Conservation (phyloP, 2,113 vertebrate species). For the Oreotrochilus melanogaster region DNA sequence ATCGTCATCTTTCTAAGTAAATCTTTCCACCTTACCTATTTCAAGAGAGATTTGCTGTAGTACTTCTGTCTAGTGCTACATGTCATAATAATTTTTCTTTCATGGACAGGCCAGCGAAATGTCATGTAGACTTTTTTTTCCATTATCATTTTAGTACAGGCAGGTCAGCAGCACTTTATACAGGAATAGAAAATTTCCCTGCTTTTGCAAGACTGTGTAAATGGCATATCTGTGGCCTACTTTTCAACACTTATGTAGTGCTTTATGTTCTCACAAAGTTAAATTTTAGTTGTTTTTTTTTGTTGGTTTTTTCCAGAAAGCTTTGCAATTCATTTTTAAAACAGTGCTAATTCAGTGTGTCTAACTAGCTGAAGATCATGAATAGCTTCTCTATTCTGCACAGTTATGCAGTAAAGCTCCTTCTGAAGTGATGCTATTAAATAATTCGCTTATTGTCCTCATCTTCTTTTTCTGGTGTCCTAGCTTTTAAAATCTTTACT, state of each 20-base stretch:
- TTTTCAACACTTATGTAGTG: not conserved
- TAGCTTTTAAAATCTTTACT: not conserved
- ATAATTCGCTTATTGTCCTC: conserved; percentile 23
- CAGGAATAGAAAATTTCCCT: not conserved
- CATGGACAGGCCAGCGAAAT: conserved; percentile 18
- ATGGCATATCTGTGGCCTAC: not conserved
- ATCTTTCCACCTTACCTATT: conserved; percentile 22
- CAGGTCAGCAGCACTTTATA: conserved; percentile 17
- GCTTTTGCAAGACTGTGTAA: conserved; percentile 23
- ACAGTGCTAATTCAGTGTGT: conserved; percentile 9
- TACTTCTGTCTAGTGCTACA: conserved; percentile 28
- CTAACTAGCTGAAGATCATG: conserved; percentile 31
- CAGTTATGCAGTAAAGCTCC: not conserved
- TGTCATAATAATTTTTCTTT: conserved; percentile 53
- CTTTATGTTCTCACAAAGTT: not conserved
- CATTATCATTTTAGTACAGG: not conserved
- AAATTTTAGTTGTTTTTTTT: not conserved
- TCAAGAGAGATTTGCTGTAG: conserved; percentile 44
- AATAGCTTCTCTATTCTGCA: conserved; percentile 15
- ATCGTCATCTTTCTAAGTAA: conserved; percentile 30
- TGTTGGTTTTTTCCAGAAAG: not conserved
- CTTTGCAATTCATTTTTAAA: conserved; percentile 22
- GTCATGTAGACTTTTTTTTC: conserved; percentile 27
- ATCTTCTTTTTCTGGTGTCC: not conserved
- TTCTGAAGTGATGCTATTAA: conserved; percentile 30